phyloP scores from a whole-genome alignment of 2,113 vertebrate genomes.

The Brienomyrus longianalis region DNA sequence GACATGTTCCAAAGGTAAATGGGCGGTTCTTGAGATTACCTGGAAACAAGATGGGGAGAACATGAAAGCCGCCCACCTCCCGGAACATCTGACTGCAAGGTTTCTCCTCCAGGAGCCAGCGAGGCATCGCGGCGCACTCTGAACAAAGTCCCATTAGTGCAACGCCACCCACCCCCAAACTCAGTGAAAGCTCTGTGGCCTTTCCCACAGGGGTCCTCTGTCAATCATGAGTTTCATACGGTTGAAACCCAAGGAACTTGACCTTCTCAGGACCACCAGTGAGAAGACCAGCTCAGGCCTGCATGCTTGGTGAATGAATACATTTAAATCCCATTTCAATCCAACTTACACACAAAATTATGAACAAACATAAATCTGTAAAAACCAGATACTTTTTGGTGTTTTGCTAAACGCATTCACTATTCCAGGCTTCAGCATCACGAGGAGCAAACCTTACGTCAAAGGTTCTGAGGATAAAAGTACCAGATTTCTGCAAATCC shows the following conservation, averaged over 20 bases:
- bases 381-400: neutral
- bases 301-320: neutral
- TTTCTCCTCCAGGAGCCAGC: neutral
- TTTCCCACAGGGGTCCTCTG: slow-evolving; percentile 12
- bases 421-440: neutral
- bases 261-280: neutral
- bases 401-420: neutral
- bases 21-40: neutral
- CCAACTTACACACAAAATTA: neutral
- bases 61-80: neutral
- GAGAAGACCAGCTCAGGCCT: neutral
- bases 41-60: neutral
- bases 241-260: slow-evolving; percentile 5
- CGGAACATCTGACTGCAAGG: neutral
- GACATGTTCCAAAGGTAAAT: slow-evolving; percentile 32
- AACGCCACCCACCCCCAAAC: neutral
- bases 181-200: neutral
- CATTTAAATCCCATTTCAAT: neutral
- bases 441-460: neutral
- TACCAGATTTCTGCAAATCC: neutral
- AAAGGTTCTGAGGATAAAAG: neutral
- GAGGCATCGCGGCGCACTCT: neutral
- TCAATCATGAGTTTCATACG: slow-evolving; percentile 9
- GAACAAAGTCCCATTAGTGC: neutral
- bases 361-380: neutral